Evolutionary conservation across 1,140 invertebrate genomes (phyloP).

Genomic region (Drosophila melanica): DNA sequence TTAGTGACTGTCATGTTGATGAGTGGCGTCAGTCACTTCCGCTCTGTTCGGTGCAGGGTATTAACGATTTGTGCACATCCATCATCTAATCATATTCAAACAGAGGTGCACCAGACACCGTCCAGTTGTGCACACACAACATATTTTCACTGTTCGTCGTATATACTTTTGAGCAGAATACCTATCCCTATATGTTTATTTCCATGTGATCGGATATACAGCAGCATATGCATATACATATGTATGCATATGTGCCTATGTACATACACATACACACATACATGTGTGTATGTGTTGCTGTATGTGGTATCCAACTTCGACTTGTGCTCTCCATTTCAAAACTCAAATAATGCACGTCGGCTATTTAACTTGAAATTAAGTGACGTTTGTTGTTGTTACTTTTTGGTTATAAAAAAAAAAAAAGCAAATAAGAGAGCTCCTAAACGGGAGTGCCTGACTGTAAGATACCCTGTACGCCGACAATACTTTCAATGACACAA

Average conservation of each 20-base stretch:
- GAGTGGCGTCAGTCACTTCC: neutral
- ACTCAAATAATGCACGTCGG: slow-evolving; percentile 79
- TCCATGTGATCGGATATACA: slow-evolving; percentile 8
- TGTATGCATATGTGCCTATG: neutral
- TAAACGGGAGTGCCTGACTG: neutral
- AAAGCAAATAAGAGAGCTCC: neutral
- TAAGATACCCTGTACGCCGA: too few relatives aligned
- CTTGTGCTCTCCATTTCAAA: slow-evolving; percentile 80
- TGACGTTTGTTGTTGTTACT: slow-evolving; percentile 70
- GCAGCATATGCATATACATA: neutral
- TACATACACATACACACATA: neutral
- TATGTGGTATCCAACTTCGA: slow-evolving; percentile 46
- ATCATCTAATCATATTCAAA: slow-evolving; percentile 51
- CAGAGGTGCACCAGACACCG: slow-evolving; percentile 21
- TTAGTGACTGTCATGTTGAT: slow-evolving; percentile 7
- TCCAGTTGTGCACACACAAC: slow-evolving; percentile 45
- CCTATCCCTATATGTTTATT: slow-evolving; percentile 10
- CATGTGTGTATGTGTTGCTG: slow-evolving; percentile 6
- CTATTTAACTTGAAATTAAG: slow-evolving; percentile 82
- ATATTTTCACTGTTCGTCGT: slow-evolving; percentile 17
- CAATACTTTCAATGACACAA: too few relatives aligned
- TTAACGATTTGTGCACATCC: slow-evolving; percentile 25
- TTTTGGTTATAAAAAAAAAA: slow-evolving; percentile 36
- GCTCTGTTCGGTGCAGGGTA: slow-evolving; percentile 1
- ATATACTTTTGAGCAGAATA: neutral